Base-by-base conservation (phyloP, 2,113 vertebrate genomes). In the Hyla sarda region DNA sequence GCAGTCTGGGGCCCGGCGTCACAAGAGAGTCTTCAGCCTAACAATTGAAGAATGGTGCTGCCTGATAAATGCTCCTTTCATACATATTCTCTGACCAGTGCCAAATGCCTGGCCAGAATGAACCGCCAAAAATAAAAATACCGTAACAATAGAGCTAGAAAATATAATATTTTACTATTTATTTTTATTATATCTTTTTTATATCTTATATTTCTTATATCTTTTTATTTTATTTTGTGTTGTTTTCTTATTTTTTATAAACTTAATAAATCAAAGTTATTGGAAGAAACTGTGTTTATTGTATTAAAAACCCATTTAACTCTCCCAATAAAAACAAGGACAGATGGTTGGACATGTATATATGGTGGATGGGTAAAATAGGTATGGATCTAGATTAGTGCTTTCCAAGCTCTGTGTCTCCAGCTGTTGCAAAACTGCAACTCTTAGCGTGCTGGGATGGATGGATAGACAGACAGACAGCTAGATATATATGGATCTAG, bases 51-150 rank as follows among this genome's bases (percentile, higher is more conserved):
- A 28, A 87, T 87, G 78, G 52, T 34, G 50, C 78, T 48, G 67
- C n/a, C 16, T 73, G 50, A 87, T 87, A 78, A 82, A 60, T 87
- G 77, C 67, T 60, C 54, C 78, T 82, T 86, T 87, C 52, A 87
- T 82, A 25, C 34, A 28, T n/a, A 13, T 25, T 62, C 81, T 82
- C 32, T 37, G 78, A 48, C 41, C 37, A 30, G 23, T 81, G 85
- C 85, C 78, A 74, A 81, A 73, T 16, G 84, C 52, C 28, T 56
- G n/a, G 30, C 76, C 34, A 50, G 72, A 60, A 45, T 41, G 13
- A 80, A n/a, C 89, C 13, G 19, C 34, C 19, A 60, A 71, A 84
- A 58, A 56, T 16, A 25, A 32, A 69, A n/a, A 21, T 1, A 30
- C 5, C 9, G 5, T 14, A 47, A 50, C 2, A 48, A 28, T 21